These are phyloP conservation scores for Myrmecobius fasciatus DNA, from an alignment of 2,113 vertebrate genomes.

Conservation along the genomic window DNA sequence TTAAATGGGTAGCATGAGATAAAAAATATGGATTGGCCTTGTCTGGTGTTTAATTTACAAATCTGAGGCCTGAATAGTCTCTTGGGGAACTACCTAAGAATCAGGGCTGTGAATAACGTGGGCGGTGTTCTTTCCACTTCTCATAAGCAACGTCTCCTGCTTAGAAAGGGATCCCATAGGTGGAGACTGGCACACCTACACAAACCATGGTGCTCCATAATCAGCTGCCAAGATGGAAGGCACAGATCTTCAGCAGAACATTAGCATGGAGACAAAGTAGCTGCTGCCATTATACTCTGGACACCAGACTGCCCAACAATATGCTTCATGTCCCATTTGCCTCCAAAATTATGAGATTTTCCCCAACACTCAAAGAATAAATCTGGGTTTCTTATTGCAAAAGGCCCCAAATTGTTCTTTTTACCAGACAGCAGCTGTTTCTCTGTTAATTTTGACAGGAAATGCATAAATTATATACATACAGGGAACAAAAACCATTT, in stretches of 20 bases:
- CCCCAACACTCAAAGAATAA: conserved; percentile 17
- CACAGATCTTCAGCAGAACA: not conserved
- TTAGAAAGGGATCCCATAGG: not conserved
- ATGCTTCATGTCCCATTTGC: conserved; percentile 3
- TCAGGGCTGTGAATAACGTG: not conserved
- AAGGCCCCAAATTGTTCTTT: conserved; percentile 27
- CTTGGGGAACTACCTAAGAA: not conserved
- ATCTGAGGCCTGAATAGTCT: not conserved
- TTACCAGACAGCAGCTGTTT: conserved; percentile 10
- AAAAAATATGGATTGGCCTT: not conserved
- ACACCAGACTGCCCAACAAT: not conserved
- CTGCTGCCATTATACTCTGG: not conserved
- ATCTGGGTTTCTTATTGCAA: not conserved
- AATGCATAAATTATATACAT: not conserved
- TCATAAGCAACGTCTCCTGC: not conserved
- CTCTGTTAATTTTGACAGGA: conserved; percentile 34
- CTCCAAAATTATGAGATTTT: conserved; percentile 41
- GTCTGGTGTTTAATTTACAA: not conserved
- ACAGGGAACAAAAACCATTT: conserved; percentile 8
- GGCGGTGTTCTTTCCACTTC: not conserved
- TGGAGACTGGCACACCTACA: not conserved
- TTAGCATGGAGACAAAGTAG: not conserved
- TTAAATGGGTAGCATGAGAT: not conserved
- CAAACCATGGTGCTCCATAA: not conserved
- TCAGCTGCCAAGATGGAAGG: not conserved